phyloP scores from a whole-genome alignment of 2,888 invertebrate species.

The Geophilus truncorum region DNA sequence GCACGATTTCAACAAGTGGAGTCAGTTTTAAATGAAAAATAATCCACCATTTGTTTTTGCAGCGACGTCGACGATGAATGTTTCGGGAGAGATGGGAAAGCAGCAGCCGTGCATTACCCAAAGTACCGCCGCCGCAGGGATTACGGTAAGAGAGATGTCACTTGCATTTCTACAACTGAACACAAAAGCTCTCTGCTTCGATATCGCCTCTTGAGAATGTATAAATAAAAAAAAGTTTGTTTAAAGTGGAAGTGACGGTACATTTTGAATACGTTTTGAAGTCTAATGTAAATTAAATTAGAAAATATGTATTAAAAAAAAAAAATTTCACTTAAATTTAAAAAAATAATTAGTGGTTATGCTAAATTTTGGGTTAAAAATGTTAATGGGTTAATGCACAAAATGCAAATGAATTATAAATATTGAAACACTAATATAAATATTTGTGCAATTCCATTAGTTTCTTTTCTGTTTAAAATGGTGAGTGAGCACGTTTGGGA shows the following conservation, averaged over 20 bases:
- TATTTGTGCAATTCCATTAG: no score
- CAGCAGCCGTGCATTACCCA: conserved; percentile 22
- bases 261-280: not conserved
- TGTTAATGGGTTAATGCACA: no score
- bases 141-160: conserved; percentile 25
- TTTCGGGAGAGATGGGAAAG: conserved; percentile 7
- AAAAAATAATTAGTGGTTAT: no score
- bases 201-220: not conserved
- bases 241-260: conserved; percentile 6
- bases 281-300: not conserved
- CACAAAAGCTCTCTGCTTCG: not conserved
- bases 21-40: conserved; percentile 18
- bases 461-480: no score
- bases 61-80: conserved; percentile 7
- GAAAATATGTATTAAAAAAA: not conserved
- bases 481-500: no score
- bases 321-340: no score
- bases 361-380: no score
- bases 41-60: conserved; percentile 5
- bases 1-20: conserved; percentile 21
- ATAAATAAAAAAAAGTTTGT: not conserved
- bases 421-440: no score
- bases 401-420: no score
- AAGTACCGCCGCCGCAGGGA: conserved; percentile 12
- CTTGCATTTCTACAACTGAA: conserved; percentile 19